A percentile compares a stretch with the other conserved stretches of the same genome.
These are phyloP conservation scores for Thunnus maccoyii DNA, from an alignment of 2,113 vertebrate species.

Conservation along the genomic window DNA sequence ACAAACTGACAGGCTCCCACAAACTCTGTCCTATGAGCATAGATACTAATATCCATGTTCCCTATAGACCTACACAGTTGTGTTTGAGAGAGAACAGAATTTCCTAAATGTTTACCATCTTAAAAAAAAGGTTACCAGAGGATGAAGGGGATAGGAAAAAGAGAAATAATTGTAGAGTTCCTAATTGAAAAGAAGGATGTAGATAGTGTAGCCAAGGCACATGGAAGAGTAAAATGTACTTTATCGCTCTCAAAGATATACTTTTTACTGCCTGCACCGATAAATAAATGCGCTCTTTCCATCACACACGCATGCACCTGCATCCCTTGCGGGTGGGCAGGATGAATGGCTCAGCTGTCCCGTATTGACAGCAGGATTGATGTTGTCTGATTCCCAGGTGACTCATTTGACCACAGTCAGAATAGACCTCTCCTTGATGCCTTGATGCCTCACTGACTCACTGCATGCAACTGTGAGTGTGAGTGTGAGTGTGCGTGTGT, in stretches of 20 bases:
- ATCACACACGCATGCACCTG: slow-evolving; percentile 4
- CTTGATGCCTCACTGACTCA: slow-evolving; percentile 50
- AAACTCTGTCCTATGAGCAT: background rate
- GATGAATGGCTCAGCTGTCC: slow-evolving; percentile 68
- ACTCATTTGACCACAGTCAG: slow-evolving; percentile 73
- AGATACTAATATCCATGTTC: background rate
- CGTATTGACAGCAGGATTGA: slow-evolving; percentile 68
- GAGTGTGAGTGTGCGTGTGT: background rate
- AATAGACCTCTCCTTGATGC: slow-evolving; percentile 50
- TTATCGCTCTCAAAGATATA: background rate
- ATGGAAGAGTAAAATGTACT: background rate
- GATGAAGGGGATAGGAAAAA: too few species aligned
- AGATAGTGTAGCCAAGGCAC: background rate
- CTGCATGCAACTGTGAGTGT: background rate
- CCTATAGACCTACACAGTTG: background rate
- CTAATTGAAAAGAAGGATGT: background rate
- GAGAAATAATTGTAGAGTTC: background rate
- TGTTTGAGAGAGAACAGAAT: background rate
- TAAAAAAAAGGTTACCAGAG: too few species aligned
- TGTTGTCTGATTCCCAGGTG: slow-evolving; percentile 71
- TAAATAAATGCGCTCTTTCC: slow-evolving; percentile 23
- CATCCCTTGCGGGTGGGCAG: slow-evolving; percentile 26
- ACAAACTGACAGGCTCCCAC: background rate
- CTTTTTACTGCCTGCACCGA: slow-evolving; percentile 6
- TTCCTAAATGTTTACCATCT: background rate